Base-by-base conservation (phyloP, 2,888 invertebrate genomes). In the Nineta flava region DNA sequence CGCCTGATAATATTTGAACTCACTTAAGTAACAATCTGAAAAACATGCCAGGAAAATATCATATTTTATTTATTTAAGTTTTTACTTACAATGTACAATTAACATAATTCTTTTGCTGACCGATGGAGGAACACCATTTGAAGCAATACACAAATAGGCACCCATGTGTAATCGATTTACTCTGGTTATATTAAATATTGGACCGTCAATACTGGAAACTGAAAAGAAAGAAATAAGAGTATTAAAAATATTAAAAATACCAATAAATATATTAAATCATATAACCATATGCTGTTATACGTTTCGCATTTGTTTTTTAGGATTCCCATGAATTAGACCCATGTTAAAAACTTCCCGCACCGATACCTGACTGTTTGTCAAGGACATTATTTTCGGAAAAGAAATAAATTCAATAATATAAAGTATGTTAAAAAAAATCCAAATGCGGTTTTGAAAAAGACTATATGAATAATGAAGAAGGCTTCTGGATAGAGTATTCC, bases 81-180 rank as follows among this genome's bases (percentile, higher is more conserved):
- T 42, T n/a, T 44, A 75, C 81, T 78, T 66, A 87, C 86, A 87
- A 64, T 87, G 83, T 15, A 87, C 84, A 49, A 84, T 83, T 48
- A 91, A 77, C 71, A 83, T 83, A 59, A 91, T 88, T 60, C 90
- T 71, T 66, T 90, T 90, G 75, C 88, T 88, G 57, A 90, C 86
- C 32, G 87, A 83, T 1, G 91, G 91, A 10, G 90, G 91, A 13
- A 87, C 80, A 9, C 87, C 87, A 60, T 87, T 87, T 38, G 83
- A 82, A 1, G 87, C 87, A 54, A 87, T 86, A 64, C 87, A 87
- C 31, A 86, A 68, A 62, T 85, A 86, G 35, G 84, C 80, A 9
- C 86, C 87, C 74, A 87, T 87, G 61, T 87, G 83, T 52, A 83
- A 79, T 53, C 87, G 70, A 56, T 77, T 82, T 44, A 85, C 81